Evolutionary conservation across 2,888 invertebrate species (phyloP).

Genomic region (Calliphora vomitoria): DNA sequence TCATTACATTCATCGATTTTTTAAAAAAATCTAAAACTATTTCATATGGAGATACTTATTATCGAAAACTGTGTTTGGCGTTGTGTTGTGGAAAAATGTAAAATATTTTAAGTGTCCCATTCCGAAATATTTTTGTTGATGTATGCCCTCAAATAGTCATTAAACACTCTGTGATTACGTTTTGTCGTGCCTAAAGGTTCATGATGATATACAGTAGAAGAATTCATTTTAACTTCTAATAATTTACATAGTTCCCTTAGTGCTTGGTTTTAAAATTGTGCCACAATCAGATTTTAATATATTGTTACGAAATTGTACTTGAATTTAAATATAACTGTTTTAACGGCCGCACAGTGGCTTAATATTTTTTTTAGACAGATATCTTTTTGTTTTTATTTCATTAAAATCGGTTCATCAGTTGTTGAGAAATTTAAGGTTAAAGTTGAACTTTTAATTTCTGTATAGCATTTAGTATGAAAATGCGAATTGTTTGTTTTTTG

Average conservation of each 20-base stretch:
- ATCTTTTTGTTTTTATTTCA: too few species aligned
- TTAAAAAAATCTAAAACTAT: constrained; percentile 1
- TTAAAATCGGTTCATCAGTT: too few species aligned
- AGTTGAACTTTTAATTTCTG: too few species aligned
- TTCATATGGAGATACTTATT: constrained; percentile 1
- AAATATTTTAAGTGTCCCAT: not conserved
- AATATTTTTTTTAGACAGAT: too few species aligned
- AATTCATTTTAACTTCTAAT: not conserved
- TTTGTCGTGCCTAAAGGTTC: not conserved
- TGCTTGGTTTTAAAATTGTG: not conserved
- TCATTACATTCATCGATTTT: not conserved
- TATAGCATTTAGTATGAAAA: too few species aligned
- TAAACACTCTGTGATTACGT: constrained; percentile 9
- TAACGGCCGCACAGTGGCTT: too few species aligned
- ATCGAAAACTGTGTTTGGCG: not conserved
- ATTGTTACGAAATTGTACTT: too few species aligned
- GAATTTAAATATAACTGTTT: too few species aligned
- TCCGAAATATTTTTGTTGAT: constrained; percentile 1
- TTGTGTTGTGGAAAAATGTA: not conserved
- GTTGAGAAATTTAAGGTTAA: too few species aligned
- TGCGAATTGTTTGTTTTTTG: too few species aligned
- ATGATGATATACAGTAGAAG: not conserved
- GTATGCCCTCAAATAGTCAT: not conserved
- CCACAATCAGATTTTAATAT: not conserved
- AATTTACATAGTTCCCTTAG: not conserved